These are phyloP conservation scores for Lycaon pictus DNA, from an alignment of 2,113 vertebrate genomes.

Conservation along the genomic window DNA sequence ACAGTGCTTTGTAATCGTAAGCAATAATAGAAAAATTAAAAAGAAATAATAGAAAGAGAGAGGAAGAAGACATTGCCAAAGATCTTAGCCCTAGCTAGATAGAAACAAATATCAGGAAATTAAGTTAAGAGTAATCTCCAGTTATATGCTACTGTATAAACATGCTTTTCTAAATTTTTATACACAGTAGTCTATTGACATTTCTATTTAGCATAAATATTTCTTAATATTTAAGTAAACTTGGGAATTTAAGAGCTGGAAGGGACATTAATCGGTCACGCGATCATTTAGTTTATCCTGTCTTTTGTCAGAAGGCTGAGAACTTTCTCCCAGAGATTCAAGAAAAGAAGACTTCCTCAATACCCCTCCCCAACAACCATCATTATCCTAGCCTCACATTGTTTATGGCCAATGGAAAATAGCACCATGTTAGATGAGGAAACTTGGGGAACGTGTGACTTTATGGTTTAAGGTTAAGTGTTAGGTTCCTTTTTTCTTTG, in stretches of 20 bases:
- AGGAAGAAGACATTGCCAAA: background rate
- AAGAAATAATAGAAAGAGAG: background rate
- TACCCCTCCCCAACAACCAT: background rate
- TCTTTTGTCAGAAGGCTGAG: background rate
- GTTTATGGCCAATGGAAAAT: background rate
- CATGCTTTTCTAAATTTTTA: background rate
- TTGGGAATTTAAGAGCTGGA: background rate
- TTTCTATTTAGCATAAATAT: background rate
- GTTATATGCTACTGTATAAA: background rate
- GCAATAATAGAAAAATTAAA: too few relatives aligned
- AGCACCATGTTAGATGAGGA: background rate
- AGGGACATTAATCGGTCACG: background rate
- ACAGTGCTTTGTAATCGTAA: background rate
- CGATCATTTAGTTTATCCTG: background rate
- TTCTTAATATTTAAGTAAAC: background rate
- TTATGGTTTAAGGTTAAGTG: background rate
- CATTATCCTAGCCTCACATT: background rate
- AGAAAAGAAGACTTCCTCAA: background rate
- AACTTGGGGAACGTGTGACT: background rate
- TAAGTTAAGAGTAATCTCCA: background rate
- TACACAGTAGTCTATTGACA: background rate
- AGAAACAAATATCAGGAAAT: background rate
- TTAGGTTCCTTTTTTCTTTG: background rate
- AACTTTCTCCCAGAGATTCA: background rate
- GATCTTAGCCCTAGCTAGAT: background rate